These are phyloP conservation scores for Camelus bactrianus DNA, from an alignment of 2,113 vertebrate species.

Conservation along the genomic window DNA sequence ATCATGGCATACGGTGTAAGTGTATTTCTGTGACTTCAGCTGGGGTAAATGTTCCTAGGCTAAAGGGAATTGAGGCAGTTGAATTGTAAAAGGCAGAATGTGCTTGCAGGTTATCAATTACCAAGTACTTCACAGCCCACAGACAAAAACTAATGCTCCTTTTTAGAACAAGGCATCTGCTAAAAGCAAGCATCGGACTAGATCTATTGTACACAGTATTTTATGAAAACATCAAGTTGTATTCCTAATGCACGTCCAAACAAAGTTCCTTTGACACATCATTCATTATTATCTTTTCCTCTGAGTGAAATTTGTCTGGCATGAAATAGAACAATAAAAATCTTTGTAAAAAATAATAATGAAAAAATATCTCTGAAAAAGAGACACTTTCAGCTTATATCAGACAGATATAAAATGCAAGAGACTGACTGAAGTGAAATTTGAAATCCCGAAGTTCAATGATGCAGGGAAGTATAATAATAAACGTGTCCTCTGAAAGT, in stretches of 20 bases:
- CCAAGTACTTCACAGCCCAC: constrained; percentile 4
- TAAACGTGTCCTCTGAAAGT: not conserved
- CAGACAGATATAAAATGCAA: not conserved
- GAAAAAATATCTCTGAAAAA: constrained; percentile 28
- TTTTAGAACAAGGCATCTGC: constrained; percentile 42
- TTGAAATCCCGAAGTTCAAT: constrained; percentile 28
- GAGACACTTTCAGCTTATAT: not conserved
- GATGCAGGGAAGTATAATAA: not conserved
- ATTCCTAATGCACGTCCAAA: not conserved
- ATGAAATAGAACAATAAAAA: constrained; percentile 37
- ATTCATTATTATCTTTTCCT: constrained; percentile 12
- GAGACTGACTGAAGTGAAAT: constrained; percentile 12
- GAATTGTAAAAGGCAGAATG: not conserved
- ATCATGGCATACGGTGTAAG: not conserved
- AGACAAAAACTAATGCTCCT: not conserved
- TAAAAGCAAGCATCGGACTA: constrained; percentile 2
- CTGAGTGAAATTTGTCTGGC: constrained; percentile 40
- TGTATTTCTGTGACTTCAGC: not conserved
- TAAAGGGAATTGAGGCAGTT: not conserved
- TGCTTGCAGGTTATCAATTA: not conserved
- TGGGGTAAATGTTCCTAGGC: not conserved
- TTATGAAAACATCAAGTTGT: constrained; percentile 56
- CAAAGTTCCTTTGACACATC: not conserved
- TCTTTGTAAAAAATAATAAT: constrained; percentile 51
- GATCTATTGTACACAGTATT: not conserved